Percentiles rank a stretch among this genome's conserved stretches.
These are phyloP conservation scores for Ophioninae sp. DNA, from an alignment of 2,888 invertebrate species.

Conservation along the genomic window DNA sequence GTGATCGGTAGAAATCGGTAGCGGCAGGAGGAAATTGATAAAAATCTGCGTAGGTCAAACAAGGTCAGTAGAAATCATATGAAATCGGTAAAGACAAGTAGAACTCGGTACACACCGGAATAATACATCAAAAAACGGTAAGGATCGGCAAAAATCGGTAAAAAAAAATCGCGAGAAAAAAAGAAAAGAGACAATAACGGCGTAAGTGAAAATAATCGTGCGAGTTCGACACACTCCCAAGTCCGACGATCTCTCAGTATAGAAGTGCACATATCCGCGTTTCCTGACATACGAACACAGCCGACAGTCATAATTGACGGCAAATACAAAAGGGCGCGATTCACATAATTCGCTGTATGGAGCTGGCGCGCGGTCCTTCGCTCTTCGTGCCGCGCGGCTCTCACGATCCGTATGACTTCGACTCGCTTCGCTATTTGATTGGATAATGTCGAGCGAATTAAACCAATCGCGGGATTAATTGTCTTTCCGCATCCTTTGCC, in stretches of 20 bases:
- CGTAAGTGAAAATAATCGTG: conserved; percentile 35
- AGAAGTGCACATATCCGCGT: no score
- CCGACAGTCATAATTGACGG: not conserved
- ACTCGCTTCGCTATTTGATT: conserved; percentile 71
- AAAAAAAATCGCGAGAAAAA: no score
- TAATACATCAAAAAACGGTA: no score
- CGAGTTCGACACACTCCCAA: conserved; percentile 46
- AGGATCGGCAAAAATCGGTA: no score
- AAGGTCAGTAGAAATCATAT: no score
- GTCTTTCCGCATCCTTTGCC: conserved; percentile 66
- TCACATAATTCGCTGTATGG: conserved; percentile 1
- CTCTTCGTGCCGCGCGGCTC: not conserved
- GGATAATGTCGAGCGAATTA: conserved; percentile 77
- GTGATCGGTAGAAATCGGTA: no score
- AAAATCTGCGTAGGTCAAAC: no score
- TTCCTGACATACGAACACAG: not conserved
- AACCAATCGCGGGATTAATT: conserved; percentile 77
- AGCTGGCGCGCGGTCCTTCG: not conserved
- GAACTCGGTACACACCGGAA: no score
- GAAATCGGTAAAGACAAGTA: no score
- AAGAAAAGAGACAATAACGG: not conserved
- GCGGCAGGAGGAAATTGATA: no score
- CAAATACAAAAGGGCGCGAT: conserved; percentile 33
- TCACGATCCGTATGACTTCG: conserved; percentile 22
- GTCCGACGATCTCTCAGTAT: conserved; percentile 38